These are phyloP conservation scores for Brachionus sp. DNA, from an alignment of 1,140 invertebrate genomes.

Conservation along the genomic window DNA sequence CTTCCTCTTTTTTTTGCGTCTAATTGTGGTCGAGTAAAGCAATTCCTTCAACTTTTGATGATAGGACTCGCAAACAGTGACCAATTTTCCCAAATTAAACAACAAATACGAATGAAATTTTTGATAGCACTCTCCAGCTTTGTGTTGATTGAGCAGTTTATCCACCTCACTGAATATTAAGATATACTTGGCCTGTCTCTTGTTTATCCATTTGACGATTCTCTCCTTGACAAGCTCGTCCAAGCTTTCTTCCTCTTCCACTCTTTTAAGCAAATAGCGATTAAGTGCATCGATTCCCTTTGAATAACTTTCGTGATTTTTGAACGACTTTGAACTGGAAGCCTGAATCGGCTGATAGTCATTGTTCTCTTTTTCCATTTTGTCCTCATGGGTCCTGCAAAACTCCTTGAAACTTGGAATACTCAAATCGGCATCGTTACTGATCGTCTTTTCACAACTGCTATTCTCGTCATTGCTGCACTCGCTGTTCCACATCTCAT, in stretches of 20 bases:
- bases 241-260: conserved; percentile 23
- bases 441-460: neutral
- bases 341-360: neutral
- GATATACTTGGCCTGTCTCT: conserved; percentile 39
- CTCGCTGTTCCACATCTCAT: conserved; percentile 13
- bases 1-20: conserved; percentile 42
- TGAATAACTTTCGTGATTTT: conserved; percentile 11
- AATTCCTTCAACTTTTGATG: conserved; percentile 45
- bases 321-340: neutral
- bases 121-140: conserved; percentile 23
- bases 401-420: conserved; percentile 27
- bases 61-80: conserved; percentile 41
- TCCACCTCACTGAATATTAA: conserved; percentile 41
- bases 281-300: conserved; percentile 14
- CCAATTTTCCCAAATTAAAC: conserved; percentile 42
- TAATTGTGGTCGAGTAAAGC: conserved; percentile 31
- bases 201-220: conserved; percentile 45
- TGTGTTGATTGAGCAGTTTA: conserved; percentile 42
- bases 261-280: conserved; percentile 23
- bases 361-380: neutral
- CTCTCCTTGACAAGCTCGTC: conserved; percentile 43
- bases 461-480: conserved; percentile 23
- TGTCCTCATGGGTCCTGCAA: neutral
- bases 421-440: neutral
- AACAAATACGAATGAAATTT: conserved; percentile 44